Base-by-base conservation (phyloP, 2,888 invertebrate species). In the Diaphora mendica region DNA sequence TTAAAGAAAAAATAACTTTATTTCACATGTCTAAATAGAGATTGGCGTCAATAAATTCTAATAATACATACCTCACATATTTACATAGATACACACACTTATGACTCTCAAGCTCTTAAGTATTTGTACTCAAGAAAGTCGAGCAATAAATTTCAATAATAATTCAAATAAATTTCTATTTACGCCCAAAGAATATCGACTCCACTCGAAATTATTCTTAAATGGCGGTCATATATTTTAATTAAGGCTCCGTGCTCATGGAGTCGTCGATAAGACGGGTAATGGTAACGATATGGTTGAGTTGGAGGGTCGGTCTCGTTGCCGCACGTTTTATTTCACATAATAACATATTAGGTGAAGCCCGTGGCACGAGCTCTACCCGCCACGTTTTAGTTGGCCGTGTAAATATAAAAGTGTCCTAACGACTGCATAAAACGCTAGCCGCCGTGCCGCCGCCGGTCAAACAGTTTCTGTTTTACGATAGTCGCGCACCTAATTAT, bases 161-260 rank as follows among this genome's bases (percentile, higher is more conserved):
- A 87, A 85, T 78, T 82, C 84, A 75, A 83, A 91, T 91, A 91
- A 92, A 91, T 92, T 90, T 89, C 79, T 89, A 90, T 92, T 92
- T 88, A 79, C 75, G 79, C 77, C 79, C 81, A 89, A 91, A 88
- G 87, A 91, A 90, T 89, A 91, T 90, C 85, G 86, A 87, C 83
- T 86, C 80, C 81, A 85, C 81, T 87, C 79, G 88, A 91, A 92
- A 90, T 90, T 91, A 90, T 92, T 91, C 91, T 92, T 90, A 91
- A 93, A 92, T 92, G 90, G 91, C 89, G 87, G 88, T 89, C 91
- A 89, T 92, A 94, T 93, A 94, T 94, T 93, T 92, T 94, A 94
- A 94, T 94, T 94, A 94, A 88, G 90, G 89, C 86, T 82, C 87
- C 88, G 89, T 91, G 90, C 88, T 90, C 91, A 91, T 90, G 91